Evolutionary conservation across 2,888 invertebrate species (phyloP), one percentile per base, ranked within the genome.

Genomic region (Pogonocherus hispidulus): DNA sequence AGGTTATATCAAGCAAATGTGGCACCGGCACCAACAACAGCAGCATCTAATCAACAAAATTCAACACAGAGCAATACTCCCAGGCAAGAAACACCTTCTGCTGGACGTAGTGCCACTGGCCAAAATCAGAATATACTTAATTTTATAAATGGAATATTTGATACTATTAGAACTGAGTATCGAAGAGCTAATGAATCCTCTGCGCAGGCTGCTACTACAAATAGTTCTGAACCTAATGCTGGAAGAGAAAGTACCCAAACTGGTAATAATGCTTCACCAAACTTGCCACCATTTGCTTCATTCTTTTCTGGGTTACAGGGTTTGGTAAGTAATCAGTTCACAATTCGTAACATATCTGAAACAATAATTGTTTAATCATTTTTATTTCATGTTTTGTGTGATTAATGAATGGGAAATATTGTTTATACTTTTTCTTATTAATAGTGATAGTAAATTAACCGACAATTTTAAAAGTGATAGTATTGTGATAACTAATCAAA

Each of bases 81-180:
- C 9, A 46, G 44, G 22, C 51, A 47, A 22, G 57, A 65, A 9
- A 18, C 35, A 22, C 65, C 65, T 9, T 6, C 49, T 6, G 35
- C 19, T 20, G 19, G 22, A 8, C 57, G 19, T 1, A 16, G 37
- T 18, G 51, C 49, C 16, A 27, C 56, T 20, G 35, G 49, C 9
- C 67, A 67, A 46, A 66, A 54, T 63, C 56, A 63, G 20, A 67
- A 66, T 35, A 67, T 81, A 19, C 73, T 76, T 35, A 78, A 79
- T 67, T 77, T 81, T 41, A 76, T 81, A 35, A 78, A 79, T 41
- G 79, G 76, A 4, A 74, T 81, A 11, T 69, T 81, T 14, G 78
- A 76, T 71, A 73, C 77, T 0, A 65, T 81, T 46, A 75, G 79
- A 37, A 75, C 72, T 47, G 75, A 73, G 3, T 75, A 77, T 52